Percentiles rank a stretch among this genome's conserved stretches.
These are phyloP conservation scores for Helogale parvula DNA, from an alignment of 2,113 vertebrate genomes.

Conservation along the genomic window DNA sequence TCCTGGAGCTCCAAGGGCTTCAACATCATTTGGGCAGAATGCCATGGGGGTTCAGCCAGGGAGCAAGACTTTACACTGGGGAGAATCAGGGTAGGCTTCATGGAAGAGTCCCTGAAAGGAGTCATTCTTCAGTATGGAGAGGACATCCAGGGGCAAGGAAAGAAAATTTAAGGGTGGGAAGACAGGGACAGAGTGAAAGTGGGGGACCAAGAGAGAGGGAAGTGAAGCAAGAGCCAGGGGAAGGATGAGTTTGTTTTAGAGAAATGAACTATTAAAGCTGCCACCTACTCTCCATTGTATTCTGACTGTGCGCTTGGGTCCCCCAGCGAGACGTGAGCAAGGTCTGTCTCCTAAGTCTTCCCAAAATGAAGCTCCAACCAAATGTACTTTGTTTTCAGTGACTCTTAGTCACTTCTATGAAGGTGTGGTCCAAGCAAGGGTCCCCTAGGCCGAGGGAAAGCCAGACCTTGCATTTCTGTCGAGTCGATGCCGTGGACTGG, in stretches of 20 bases:
- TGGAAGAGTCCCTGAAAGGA: not conserved
- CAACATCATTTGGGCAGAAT: fast-evolving
- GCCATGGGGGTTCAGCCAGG: not conserved
- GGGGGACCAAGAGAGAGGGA: not conserved
- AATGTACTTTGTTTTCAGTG: not conserved
- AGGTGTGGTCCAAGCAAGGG: too few relatives aligned
- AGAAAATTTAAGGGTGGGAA: not conserved
- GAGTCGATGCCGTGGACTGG: not conserved
- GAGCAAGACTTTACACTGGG: fast-evolving
- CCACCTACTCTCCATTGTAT: not conserved
- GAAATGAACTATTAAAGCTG: not conserved
- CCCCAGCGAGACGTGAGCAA: not conserved
- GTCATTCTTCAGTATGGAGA: not conserved
- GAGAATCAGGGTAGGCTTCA: not conserved
- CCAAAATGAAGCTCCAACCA: not conserved
- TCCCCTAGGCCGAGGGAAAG: not conserved
- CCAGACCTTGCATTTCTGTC: not conserved
- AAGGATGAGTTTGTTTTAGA: not conserved
- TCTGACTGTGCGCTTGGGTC: not conserved
- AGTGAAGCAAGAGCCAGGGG: fast-evolving
- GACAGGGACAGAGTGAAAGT: not conserved
- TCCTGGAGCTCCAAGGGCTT: not conserved
- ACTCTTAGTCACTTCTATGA: fast-evolving
- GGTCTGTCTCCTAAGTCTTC: not conserved
- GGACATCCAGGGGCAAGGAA: not conserved